Evolutionary conservation across 30 jellyfish, hydroid and myxozoan species (phyloP).

Genomic region (Aurelia coerulea): DNA sequence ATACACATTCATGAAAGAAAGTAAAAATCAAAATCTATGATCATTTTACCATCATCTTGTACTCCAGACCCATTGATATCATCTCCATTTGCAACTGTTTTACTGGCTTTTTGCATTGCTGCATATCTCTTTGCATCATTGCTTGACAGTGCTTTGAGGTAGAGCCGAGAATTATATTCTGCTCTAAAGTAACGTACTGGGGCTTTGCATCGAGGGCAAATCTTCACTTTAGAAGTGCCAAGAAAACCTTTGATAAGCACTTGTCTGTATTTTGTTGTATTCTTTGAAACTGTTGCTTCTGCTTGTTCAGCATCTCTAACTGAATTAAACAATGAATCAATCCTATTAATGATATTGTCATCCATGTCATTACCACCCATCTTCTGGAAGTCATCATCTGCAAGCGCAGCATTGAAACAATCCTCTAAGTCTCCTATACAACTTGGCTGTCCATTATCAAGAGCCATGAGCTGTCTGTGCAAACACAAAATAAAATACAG

Average conservation of each 20-base stretch:
- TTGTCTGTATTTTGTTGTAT: slow-evolving; percentile 69
- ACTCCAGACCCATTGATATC: slow-evolving; percentile 30
- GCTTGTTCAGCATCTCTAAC: slow-evolving; percentile 2
- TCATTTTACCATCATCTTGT: no score
- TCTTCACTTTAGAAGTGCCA: slow-evolving; percentile 54
- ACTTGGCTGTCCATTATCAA: slow-evolving; percentile 75
- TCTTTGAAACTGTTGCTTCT: slow-evolving; percentile 57
- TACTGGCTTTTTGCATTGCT: background rate
- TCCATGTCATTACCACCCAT: slow-evolving; percentile 52
- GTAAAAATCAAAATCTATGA: no score
- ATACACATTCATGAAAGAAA: no score
- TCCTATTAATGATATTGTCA: slow-evolving; percentile 46
- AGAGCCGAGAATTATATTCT: slow-evolving; percentile 83
- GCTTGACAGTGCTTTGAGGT: slow-evolving; percentile 64
- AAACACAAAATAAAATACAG: background rate
- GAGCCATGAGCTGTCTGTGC: slow-evolving; percentile 76
- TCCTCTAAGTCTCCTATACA: slow-evolving; percentile 68
- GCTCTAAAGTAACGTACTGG: slow-evolving; percentile 74
- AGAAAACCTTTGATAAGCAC: slow-evolving; percentile 67
- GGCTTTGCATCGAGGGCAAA: slow-evolving; percentile 85
- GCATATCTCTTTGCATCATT: slow-evolving; percentile 54
- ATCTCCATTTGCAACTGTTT: slow-evolving; percentile 1
- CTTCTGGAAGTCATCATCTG: slow-evolving; percentile 44
- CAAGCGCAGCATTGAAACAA: slow-evolving; percentile 42
- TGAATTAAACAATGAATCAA: slow-evolving; percentile 43